Evolutionary conservation across 2,888 invertebrate species (phyloP), one percentile per base, ranked within the genome.

Genomic region (Drosophila rellima): DNA sequence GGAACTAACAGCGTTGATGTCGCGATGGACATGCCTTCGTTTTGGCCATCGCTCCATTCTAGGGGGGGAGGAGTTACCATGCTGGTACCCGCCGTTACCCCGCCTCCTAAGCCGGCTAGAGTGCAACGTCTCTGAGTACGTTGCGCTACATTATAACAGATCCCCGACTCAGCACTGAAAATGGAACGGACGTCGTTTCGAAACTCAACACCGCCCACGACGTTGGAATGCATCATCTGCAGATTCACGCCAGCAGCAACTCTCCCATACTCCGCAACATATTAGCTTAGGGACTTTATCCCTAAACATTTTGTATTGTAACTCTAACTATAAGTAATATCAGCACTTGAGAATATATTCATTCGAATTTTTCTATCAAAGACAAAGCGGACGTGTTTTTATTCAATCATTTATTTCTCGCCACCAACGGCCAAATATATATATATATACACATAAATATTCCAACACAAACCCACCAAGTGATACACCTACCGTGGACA

Each of bases 161-260:
- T 37, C 37, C 37, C n/a, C 11, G 33, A 37, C 37, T 37, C 37
- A 37, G 37, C 37, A 37, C 5, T 37, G 3, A 0, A 37, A 37
- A 37, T n/a, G 15, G 37, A 37, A 37, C 37, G 37, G 37, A 37
- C 37, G 15, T 37, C 15, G 37, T 37, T 15, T 37, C 37, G 37
- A 37, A 37, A 37, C 37, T 37, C 37, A 37, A 37, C 37, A 15
- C 37, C 37, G 3, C n/a, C 37, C 15, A 15, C 31, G 37, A 15
- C 37, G 37, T 37, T 33, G 31, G 31, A 33, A 33, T 33, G 31
- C 13, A 33, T 13, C 31, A 13, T 33, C 31, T 13, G 31, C 11
- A 13, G 31, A 33, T 33, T 33, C 31, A 11, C 3, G 31, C 10
- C 31, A 33, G 31, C 31, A 33, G 13, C 11, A 33, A 33, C 13